Conservation (phyloP, 2,888 invertebrate species). For the Malthinus flaveolus region DNA sequence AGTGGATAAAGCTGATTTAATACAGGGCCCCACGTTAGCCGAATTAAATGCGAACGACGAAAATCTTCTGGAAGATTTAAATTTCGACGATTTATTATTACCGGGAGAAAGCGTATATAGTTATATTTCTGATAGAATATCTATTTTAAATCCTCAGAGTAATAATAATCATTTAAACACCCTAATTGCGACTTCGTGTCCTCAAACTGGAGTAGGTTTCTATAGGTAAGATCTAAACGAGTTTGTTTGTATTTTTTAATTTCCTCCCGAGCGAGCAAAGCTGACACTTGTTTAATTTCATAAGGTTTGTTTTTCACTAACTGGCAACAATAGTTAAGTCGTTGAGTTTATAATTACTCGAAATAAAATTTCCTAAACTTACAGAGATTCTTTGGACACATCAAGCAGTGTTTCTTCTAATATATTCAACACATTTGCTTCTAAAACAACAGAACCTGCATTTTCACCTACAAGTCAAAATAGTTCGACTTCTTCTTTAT, state of each 20-base stretch:
- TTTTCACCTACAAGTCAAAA: slow-evolving; percentile 72
- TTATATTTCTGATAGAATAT: slow-evolving; percentile 44
- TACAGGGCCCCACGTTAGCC: slow-evolving; percentile 80
- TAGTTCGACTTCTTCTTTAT: slow-evolving; percentile 61
- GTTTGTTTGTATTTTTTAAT: too few species aligned
- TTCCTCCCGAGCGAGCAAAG: too few species aligned
- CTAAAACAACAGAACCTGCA: slow-evolving; percentile 52
- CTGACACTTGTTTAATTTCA: too few species aligned
- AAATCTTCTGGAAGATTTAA: slow-evolving; percentile 78
- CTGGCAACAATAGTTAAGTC: neutral
- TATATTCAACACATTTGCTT: slow-evolving; percentile 47
- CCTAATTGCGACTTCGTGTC: slow-evolving; percentile 44
- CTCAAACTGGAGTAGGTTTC: slow-evolving; percentile 42
- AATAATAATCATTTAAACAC: slow-evolving; percentile 40
- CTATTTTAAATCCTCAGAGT: slow-evolving; percentile 35
- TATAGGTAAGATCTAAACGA: slow-evolving; percentile 23
- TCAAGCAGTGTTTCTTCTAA: slow-evolving; percentile 31
- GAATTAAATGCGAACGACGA: slow-evolving; percentile 87
- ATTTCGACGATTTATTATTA: slow-evolving; percentile 80
- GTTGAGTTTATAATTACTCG: neutral
- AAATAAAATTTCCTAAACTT: slow-evolving; percentile 1
- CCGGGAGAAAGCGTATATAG: slow-evolving; percentile 68
- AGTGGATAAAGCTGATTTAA: slow-evolving; percentile 84
- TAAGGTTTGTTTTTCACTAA: too few species aligned
- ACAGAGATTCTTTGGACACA: slow-evolving; percentile 45